Evolutionary conservation across 1,140 invertebrate genomes (phyloP).

Genomic region (Stenopsyche tienmushanensis): DNA sequence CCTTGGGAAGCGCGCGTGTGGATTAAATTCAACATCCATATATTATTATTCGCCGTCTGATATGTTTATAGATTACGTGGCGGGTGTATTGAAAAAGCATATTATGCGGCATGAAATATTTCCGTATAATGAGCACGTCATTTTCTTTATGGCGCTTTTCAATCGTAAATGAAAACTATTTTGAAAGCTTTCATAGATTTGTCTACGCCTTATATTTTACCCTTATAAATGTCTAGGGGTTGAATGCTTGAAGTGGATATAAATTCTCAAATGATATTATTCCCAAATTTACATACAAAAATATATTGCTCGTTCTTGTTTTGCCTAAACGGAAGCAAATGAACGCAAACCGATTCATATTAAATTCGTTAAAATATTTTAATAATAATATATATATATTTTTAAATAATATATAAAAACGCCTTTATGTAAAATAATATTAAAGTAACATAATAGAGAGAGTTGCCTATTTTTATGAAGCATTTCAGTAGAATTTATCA

Average conservation of each 20-base stretch:
- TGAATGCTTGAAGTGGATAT: slow-evolving; percentile 18
- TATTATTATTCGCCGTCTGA: too few species aligned
- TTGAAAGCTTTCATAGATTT: slow-evolving; percentile 5
- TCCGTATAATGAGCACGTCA: slow-evolving; percentile 5
- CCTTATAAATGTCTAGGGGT: slow-evolving; percentile 8
- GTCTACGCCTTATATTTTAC: slow-evolving; percentile 10
- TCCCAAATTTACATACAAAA: slow-evolving; percentile 21
- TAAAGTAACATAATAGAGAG: too few species aligned
- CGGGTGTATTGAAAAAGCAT: too few species aligned
- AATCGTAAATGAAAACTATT: slow-evolving; percentile 14
- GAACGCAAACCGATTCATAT: background rate
- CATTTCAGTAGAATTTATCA: too few species aligned
- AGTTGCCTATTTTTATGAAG: too few species aligned
- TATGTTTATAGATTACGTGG: too few species aligned
- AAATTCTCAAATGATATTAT: slow-evolving; percentile 21
- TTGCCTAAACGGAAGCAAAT: background rate
- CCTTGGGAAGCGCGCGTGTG: background rate
- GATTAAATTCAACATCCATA: background rate
- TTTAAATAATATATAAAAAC: background rate
- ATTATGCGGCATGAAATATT: slow-evolving; percentile 11
- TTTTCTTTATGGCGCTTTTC: slow-evolving; percentile 4
- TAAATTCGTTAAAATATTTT: too few species aligned
- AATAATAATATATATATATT: too few species aligned
- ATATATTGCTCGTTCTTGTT: background rate
- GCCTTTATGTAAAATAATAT: background rate